Evolutionary conservation across 30 jellyfish, hydroid and myxozoan species (phyloP).

Genomic region (Turritopsis dohrnii): DNA sequence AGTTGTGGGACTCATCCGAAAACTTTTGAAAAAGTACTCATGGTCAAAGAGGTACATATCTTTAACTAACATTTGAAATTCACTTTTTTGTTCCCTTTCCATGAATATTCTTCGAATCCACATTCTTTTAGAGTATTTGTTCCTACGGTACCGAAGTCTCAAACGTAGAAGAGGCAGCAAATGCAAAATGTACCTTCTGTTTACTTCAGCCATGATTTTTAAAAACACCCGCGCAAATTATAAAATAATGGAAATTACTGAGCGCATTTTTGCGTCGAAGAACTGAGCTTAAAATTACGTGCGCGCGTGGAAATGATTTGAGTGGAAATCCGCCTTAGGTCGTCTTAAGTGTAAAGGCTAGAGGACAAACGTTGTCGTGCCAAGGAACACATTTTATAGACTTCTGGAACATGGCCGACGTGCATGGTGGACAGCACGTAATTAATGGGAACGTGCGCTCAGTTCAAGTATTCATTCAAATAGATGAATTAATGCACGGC

Average conservation of each 20-base stretch:
- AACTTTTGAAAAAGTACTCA: constrained; percentile 16
- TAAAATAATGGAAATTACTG: not conserved
- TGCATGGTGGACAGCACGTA: not conserved
- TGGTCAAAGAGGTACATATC: constrained; percentile 20
- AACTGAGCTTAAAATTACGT: not conserved
- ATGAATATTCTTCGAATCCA: constrained; percentile 13
- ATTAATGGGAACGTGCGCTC: too few species aligned
- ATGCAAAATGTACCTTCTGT: constrained; percentile 7
- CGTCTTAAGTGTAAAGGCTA: too few species aligned
- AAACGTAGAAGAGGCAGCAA: not conserved
- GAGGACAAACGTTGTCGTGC: not conserved
- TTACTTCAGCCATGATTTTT: constrained; percentile 8
- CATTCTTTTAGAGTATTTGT: constrained; percentile 1
- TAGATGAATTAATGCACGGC: not conserved
- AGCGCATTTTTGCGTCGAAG: not conserved
- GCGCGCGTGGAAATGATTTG: not conserved
- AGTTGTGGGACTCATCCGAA: constrained; percentile 14
- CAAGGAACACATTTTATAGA: not conserved
- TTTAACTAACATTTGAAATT: constrained; percentile 11
- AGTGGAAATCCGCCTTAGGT: not conserved
- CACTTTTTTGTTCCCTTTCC: not conserved
- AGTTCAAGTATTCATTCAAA: not conserved
- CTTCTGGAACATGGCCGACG: not conserved
- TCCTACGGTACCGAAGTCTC: not conserved
- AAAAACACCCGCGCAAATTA: not conserved